Evolutionary conservation across 2,113 vertebrate species (phyloP).

Genomic region (Psettodes erumei): DNA sequence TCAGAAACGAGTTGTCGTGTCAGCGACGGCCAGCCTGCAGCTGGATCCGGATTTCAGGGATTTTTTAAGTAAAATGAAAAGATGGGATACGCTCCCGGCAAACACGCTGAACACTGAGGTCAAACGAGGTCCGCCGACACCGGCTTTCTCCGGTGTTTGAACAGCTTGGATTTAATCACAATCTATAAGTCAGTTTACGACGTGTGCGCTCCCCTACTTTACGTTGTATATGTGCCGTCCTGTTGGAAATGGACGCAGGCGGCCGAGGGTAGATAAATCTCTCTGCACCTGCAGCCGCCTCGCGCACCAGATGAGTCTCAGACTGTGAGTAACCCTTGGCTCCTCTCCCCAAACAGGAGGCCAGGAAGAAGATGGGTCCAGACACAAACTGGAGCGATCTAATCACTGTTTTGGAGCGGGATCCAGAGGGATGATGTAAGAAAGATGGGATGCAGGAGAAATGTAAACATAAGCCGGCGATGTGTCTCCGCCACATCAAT

Average conservation of each 20-base stretch:
- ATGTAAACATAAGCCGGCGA: constrained; percentile 40
- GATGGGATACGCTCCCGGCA: not conserved
- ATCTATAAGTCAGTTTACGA: not conserved
- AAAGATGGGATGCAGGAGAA: constrained; percentile 25
- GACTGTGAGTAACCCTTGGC: constrained; percentile 24
- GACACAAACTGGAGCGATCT: constrained; percentile 33
- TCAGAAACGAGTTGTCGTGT: not conserved
- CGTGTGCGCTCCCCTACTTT: not conserved
- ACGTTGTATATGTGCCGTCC: not conserved
- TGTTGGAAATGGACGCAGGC: not conserved
- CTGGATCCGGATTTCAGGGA: not conserved
- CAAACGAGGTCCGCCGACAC: too few relatives aligned
- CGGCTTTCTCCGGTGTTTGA: not conserved
- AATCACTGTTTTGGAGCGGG: constrained; percentile 54
- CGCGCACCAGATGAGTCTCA: not conserved
- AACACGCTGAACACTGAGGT: too few relatives aligned
- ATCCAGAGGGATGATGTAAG: constrained; percentile 52
- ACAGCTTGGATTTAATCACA: not conserved
- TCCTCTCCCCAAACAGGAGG: constrained; percentile 2
- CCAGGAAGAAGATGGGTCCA: constrained; percentile 30
- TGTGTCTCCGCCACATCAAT: constrained; percentile 1
- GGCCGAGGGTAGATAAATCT: not conserved
- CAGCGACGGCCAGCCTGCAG: not conserved
- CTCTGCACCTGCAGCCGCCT: constrained; percentile 22
- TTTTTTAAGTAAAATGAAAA: not conserved